Percentiles rank a stretch among this genome's conserved stretches.
These are phyloP conservation scores for Hestina assimilis DNA, from an alignment of 1,140 invertebrate genomes.

Conservation along the genomic window DNA sequence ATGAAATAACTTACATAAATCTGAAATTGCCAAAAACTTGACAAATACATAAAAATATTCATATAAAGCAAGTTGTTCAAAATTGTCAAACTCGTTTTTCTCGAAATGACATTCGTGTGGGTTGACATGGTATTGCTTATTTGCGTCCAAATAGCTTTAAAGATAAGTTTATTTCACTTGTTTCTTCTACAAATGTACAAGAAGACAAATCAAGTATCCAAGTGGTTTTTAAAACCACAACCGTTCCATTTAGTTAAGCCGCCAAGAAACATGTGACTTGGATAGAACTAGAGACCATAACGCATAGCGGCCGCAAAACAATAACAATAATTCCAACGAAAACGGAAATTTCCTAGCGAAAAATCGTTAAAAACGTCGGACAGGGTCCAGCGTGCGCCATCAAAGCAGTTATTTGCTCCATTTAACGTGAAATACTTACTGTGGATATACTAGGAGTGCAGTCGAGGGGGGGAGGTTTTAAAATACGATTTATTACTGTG, in stretches of 20 bases:
- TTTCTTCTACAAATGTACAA: no score
- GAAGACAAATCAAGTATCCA: no score
- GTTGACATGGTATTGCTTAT: no score
- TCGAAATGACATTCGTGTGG: no score
- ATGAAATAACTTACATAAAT: no score
- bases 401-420: conserved; percentile 61
- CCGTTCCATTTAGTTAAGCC: conserved; percentile 18
- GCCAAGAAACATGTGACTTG: conserved; percentile 21
- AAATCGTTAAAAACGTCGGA: conserved; percentile 55
- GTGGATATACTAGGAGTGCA: conserved; percentile 42
- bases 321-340: conserved; percentile 61
- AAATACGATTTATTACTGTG: conserved; percentile 55
- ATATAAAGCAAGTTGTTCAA: no score
- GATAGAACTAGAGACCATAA: conserved; percentile 17
- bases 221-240: no score
- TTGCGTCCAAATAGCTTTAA: no score
- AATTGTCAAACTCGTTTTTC: no score
- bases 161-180: no score
- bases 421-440: conserved; percentile 65
- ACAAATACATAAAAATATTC: no score
- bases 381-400: conserved; percentile 45
- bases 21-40: no score
- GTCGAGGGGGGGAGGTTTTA: conserved; percentile 46
- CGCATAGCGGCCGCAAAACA: conserved; percentile 38
- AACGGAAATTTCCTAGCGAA: conserved; percentile 61